Conservation (phyloP, 2,888 invertebrate genomes). For the Villa cingulata region DNA sequence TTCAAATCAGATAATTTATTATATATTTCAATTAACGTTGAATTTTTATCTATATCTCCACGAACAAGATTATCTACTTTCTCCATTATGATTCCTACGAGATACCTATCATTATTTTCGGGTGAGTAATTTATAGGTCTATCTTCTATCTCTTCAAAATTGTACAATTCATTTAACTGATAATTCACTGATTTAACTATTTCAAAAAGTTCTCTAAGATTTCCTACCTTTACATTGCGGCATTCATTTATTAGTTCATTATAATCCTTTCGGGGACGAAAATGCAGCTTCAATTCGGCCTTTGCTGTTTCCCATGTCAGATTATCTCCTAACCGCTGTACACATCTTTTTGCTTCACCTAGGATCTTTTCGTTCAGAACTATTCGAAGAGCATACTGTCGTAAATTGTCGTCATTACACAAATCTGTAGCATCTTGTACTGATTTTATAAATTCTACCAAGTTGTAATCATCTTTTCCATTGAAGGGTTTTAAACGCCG, state of each 20-base stretch:
- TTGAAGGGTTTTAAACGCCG: too few relatives aligned
- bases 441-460: too few relatives aligned
- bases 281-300: not conserved
- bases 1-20: not conserved
- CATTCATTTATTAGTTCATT: not conserved
- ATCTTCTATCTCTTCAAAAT: not conserved
- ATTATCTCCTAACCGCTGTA: too few relatives aligned
- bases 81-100: not conserved
- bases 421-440: too few relatives aligned
- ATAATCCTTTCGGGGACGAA: not conserved
- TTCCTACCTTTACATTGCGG: not conserved
- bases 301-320: not conserved
- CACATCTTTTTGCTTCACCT: too few relatives aligned
- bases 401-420: too few relatives aligned
- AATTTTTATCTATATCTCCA: too few relatives aligned
- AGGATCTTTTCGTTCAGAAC: too few relatives aligned
- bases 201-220: conserved; percentile 1
- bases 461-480: too few relatives aligned
- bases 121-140: not conserved
- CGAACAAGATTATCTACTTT: not conserved
- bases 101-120: not conserved
- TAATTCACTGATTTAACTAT: not conserved
- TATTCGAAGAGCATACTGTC: too few relatives aligned
- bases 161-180: not conserved
- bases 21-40: not conserved